These are phyloP conservation scores for Xiphias gladius DNA, from an alignment of 2,113 vertebrate genomes.

Conservation along the genomic window DNA sequence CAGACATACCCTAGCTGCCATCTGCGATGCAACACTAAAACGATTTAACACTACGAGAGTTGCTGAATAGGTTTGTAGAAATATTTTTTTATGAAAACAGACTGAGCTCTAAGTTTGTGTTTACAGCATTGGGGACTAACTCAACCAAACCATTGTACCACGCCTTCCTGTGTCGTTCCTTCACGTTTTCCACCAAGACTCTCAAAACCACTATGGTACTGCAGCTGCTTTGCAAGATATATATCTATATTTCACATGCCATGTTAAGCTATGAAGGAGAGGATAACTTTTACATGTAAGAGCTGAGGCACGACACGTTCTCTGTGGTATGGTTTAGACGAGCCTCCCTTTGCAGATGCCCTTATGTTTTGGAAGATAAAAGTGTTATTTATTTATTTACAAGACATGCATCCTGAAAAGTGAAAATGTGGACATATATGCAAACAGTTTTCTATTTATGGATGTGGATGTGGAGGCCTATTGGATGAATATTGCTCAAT, in stretches of 20 bases:
- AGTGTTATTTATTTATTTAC: slow-evolving; percentile 78
- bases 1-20: slow-evolving; percentile 7
- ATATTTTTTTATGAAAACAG: slow-evolving; percentile 53
- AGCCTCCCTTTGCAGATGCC: slow-evolving; percentile 35
- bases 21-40: slow-evolving; percentile 4
- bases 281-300: slow-evolving; percentile 23
- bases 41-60: slow-evolving; percentile 21
- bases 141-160: not conserved
- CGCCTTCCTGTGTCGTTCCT: slow-evolving; percentile 4
- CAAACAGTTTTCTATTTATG: slow-evolving; percentile 61
- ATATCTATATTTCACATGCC: slow-evolving; percentile 29
- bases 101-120: slow-evolving; percentile 31
- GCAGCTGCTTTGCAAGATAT: slow-evolving; percentile 43
- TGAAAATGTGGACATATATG: slow-evolving; percentile 28
- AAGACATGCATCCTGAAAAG: slow-evolving; percentile 37
- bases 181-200: slow-evolving; percentile 5
- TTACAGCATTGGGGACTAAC: slow-evolving; percentile 19
- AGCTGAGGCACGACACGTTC: slow-evolving; percentile 25
- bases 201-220: slow-evolving; percentile 30
- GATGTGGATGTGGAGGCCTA: slow-evolving; percentile 44
- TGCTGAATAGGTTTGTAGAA: slow-evolving; percentile 58
- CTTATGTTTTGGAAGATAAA: slow-evolving; percentile 44
- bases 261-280: slow-evolving; percentile 19
- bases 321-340: slow-evolving; percentile 21
- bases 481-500: slow-evolving; percentile 68